Conservation (phyloP, 2,888 invertebrate genomes). For the Perizoma affinitatum region DNA sequence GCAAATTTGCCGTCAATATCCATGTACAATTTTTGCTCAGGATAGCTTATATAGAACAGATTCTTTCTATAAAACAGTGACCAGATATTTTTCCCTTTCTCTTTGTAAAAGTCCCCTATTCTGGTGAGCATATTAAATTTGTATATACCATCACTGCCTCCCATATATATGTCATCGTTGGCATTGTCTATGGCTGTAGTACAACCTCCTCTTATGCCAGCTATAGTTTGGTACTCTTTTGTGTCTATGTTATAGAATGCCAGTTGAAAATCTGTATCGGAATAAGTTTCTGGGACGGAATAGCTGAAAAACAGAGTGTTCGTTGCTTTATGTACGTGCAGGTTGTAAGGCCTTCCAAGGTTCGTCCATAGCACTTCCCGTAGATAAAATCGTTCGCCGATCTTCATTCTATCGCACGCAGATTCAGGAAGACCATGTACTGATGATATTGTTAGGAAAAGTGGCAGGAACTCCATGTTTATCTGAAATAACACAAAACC, state of each 20-base stretch:
- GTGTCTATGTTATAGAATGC: constrained; percentile 54
- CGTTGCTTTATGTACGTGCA: constrained; percentile 56
- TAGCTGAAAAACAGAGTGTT: constrained; percentile 65
- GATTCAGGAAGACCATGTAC: constrained; percentile 37
- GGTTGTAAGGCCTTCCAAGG: constrained; percentile 56
- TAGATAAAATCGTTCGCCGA: constrained; percentile 58
- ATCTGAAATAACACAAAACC: no score
- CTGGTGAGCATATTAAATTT: constrained; percentile 63
- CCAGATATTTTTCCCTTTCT: constrained; percentile 64
- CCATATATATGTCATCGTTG: constrained; percentile 61
- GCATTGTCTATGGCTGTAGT: constrained; percentile 59
- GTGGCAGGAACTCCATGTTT: constrained; percentile 32
- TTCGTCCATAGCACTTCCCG: constrained; percentile 53
- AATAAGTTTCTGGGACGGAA: constrained; percentile 54
- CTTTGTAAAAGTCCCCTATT: constrained; percentile 60
- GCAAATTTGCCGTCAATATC: constrained; percentile 61
- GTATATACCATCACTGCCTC: constrained; percentile 69
- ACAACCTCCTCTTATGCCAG: constrained; percentile 64
- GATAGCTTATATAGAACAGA: constrained; percentile 66
- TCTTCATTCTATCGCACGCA: constrained; percentile 53
- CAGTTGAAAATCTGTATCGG: constrained; percentile 63
- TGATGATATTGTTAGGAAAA: constrained; percentile 30
- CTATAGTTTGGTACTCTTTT: constrained; percentile 53
- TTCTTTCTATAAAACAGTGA: constrained; percentile 58
- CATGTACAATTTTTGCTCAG: constrained; percentile 62